Conservation (phyloP, 2,113 vertebrate genomes). For the Clarias macrocephalus region DNA sequence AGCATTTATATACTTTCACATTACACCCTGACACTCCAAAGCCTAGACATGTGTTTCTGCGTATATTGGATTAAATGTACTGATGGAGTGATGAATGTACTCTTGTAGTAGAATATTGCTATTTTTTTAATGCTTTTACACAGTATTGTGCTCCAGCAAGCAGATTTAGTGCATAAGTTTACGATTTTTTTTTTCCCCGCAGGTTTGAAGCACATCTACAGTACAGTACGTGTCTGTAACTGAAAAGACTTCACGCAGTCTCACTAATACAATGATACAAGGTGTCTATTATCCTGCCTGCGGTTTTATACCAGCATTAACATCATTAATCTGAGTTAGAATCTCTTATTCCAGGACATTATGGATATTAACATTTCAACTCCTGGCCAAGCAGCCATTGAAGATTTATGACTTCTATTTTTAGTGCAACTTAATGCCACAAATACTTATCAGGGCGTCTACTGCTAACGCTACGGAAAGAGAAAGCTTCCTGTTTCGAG, state of each 20-base stretch:
- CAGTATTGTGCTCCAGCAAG: not conserved
- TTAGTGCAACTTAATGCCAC: slow-evolving; percentile 24
- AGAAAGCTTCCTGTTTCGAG: not conserved
- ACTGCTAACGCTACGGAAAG: slow-evolving; percentile 14
- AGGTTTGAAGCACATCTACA: slow-evolving; percentile 2
- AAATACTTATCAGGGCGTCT: slow-evolving; percentile 21
- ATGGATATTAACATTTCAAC: slow-evolving; percentile 9
- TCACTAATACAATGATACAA: slow-evolving; percentile 5
- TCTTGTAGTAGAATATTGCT: slow-evolving; percentile 17
- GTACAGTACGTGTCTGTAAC: not conserved
- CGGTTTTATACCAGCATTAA: not conserved
- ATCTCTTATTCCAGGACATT: not conserved
- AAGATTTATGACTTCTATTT: slow-evolving; percentile 19
- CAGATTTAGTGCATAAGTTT: not conserved
- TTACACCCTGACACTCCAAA: not conserved
- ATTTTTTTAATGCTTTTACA: not conserved
- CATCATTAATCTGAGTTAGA: slow-evolving; percentile 13
- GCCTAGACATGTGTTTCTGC: slow-evolving; percentile 21
- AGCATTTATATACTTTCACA: not conserved
- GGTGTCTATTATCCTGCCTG: not conserved
- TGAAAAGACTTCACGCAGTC: not conserved
- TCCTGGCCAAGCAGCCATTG: slow-evolving; percentile 7
- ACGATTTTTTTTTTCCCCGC: not conserved
- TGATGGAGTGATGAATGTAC: slow-evolving; percentile 16
- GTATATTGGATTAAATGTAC: slow-evolving; percentile 36